Conservation (phyloP, 2,113 vertebrate species). For the Anguilla rostrata region DNA sequence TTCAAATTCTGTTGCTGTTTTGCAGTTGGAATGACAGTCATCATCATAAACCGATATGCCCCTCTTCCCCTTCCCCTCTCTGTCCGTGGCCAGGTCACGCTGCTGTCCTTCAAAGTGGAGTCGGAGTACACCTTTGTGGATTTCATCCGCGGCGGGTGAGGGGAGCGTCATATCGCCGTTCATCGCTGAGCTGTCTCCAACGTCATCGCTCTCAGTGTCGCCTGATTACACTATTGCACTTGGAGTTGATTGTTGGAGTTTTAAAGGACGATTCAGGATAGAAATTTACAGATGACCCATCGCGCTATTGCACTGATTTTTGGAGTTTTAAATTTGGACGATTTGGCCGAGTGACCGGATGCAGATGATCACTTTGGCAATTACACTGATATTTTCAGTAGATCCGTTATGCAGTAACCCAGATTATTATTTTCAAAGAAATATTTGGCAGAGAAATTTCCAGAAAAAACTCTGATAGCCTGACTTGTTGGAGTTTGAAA, state of each 20-base stretch:
- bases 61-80: background rate
- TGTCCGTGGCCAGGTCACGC: slow-evolving; percentile 79
- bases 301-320: too few species aligned
- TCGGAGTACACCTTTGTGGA: slow-evolving; percentile 97
- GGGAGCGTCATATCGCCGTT: slow-evolving; percentile 28
- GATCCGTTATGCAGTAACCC: too few species aligned
- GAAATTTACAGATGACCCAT: background rate
- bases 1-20: slow-evolving; percentile 11
- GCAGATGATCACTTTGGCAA: too few species aligned
- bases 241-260: background rate
- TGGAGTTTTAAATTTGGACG: too few species aligned
- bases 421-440: too few species aligned
- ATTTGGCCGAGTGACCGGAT: too few species aligned
- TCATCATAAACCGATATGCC: slow-evolving; percentile 1
- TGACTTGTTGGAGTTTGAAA: too few species aligned
- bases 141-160: slow-evolving; percentile 98
- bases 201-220: background rate
- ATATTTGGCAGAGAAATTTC: too few species aligned
- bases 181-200: background rate
- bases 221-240: too few species aligned
- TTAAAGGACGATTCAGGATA: background rate
- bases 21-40: slow-evolving; percentile 8
- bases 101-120: slow-evolving; percentile 95
- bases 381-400: too few species aligned
- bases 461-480: too few species aligned